phyloP scores from a whole-genome alignment of 2,113 vertebrate genomes.

The Forbesichthys agassizii region DNA sequence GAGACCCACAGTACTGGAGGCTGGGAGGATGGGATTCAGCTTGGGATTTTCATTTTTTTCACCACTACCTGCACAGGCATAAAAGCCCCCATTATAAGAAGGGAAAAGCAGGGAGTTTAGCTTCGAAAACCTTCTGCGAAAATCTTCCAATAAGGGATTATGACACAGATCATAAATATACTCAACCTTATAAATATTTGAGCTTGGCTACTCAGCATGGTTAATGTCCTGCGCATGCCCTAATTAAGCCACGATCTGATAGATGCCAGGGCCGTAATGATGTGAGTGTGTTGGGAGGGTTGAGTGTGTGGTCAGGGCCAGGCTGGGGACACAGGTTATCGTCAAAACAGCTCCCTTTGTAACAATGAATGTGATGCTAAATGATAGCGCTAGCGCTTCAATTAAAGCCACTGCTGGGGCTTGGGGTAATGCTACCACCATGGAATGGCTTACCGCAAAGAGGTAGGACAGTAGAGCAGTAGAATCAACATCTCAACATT shows the following conservation, averaged over 20 bases:
- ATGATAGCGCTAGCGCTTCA: slow-evolving; percentile 66
- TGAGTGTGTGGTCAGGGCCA: background rate
- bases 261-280: slow-evolving; percentile 76
- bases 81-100: background rate
- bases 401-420: slow-evolving; percentile 63
- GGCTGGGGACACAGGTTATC: slow-evolving; percentile 63
- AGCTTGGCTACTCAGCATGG: slow-evolving; percentile 74
- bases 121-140: slow-evolving; percentile 57
- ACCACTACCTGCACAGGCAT: too few species aligned
- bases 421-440: slow-evolving; percentile 37
- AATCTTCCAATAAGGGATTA: slow-evolving; percentile 71
- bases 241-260: slow-evolving; percentile 81
- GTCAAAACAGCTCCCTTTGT: slow-evolving; percentile 60
- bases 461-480: slow-evolving; percentile 14
- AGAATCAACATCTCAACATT: too few species aligned
- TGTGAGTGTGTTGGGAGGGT: slow-evolving; percentile 58
- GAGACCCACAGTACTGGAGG: too few species aligned
- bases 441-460: slow-evolving; percentile 22
- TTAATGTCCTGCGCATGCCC: slow-evolving; percentile 79
- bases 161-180: slow-evolving; percentile 81
- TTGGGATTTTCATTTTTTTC: too few species aligned
- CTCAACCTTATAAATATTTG: slow-evolving; percentile 82
- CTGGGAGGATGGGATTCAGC: too few species aligned
- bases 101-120: slow-evolving; percentile 16
- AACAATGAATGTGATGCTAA: slow-evolving; percentile 69